These are phyloP conservation scores for Poecilia latipinna DNA, from an alignment of 2,113 vertebrate species.

Conservation along the genomic window DNA sequence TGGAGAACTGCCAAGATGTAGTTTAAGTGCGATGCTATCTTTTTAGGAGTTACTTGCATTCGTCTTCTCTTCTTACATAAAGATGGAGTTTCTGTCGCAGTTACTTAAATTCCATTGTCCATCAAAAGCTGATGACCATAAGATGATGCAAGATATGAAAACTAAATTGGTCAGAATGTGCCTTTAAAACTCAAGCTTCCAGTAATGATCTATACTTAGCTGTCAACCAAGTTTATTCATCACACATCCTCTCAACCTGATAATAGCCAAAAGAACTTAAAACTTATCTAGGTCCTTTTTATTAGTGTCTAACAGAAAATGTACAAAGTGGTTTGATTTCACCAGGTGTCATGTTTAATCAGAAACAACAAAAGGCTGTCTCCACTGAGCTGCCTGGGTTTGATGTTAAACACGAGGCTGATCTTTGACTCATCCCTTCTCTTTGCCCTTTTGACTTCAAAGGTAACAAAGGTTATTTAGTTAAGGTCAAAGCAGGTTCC, in stretches of 20 bases:
- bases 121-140: background rate
- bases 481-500: conserved; percentile 49
- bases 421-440: conserved; percentile 55
- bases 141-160: background rate
- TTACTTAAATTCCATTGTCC: no score
- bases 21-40: conserved; percentile 67
- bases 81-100: no score
- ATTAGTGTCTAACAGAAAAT: background rate
- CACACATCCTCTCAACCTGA: no score
- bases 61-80: no score
- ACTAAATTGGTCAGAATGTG: background rate
- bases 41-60: conserved; percentile 7
- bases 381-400: no score
- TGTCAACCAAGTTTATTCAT: no score
- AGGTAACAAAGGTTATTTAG: conserved; percentile 44
- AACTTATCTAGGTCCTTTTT: background rate
- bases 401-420: background rate
- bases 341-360: no score
- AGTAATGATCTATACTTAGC: no score
- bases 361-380: no score
- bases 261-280: background rate
- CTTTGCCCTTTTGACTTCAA: conserved; percentile 42
- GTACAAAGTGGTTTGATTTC: no score
- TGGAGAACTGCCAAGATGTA: conserved; percentile 54
- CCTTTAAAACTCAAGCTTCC: no score